Evolutionary conservation across 2,888 invertebrate genomes (phyloP).

Genomic region (Mechanitis messenoides): DNA sequence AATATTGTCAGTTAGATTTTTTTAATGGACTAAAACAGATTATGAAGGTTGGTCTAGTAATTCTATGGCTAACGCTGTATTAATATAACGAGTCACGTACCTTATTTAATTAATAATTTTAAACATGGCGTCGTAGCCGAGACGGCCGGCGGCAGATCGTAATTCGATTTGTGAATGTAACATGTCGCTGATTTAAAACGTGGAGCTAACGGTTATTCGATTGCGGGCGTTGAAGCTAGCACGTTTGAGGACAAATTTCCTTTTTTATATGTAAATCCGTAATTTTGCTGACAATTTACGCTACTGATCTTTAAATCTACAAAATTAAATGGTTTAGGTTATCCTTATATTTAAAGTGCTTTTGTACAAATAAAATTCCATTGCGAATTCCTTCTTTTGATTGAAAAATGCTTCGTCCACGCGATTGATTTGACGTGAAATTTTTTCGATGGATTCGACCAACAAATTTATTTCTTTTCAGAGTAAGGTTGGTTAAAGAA

Average conservation of each 20-base stretch:
- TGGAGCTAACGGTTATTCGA: constrained; percentile 25
- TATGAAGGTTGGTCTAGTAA: constrained; percentile 10
- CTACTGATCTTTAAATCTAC: constrained; percentile 6
- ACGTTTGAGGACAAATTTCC: constrained; percentile 11
- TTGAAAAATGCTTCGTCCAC: constrained; percentile 15
- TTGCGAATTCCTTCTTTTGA: constrained; percentile 22
- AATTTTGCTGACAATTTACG: constrained; percentile 13
- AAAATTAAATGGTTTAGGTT: constrained; percentile 5
- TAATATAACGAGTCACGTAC: constrained; percentile 26
- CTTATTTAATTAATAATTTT: constrained; percentile 39
- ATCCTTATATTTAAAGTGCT: constrained; percentile 8
- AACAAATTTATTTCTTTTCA: constrained; percentile 37
- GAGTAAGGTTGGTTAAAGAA: constrained; percentile 35
- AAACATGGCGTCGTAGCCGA: constrained; percentile 26
- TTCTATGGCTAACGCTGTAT: constrained; percentile 5
- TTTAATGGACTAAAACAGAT: constrained; percentile 7
- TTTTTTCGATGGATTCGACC: constrained; percentile 23
- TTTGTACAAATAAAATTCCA: constrained; percentile 16
- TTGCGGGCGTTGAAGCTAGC: constrained; percentile 19
- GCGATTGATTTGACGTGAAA: constrained; percentile 22
- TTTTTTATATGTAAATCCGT: constrained; percentile 9
- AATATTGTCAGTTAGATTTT: not conserved
- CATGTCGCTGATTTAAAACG: constrained; percentile 32
- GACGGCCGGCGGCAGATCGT: constrained; percentile 29
- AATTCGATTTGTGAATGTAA: constrained; percentile 36